Base-by-base conservation (phyloP, 2,113 vertebrate species). In the Onychostoma macrolepis region DNA sequence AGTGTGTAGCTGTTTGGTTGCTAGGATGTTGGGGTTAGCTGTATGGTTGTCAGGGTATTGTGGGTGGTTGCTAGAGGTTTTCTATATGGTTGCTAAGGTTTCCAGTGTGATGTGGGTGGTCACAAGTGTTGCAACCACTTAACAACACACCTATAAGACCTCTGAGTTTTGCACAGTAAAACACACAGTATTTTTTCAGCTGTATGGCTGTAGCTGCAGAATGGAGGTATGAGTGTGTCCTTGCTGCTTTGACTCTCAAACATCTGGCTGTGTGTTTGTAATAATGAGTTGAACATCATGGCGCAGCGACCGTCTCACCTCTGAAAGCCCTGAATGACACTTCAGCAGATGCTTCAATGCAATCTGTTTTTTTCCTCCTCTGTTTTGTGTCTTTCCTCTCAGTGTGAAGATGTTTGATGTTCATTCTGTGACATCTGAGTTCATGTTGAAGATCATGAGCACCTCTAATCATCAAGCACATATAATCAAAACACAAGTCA, bases 301-400 rank as follows among this genome's bases (percentile, higher is more conserved):
- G 24, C 28, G 1, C 26, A 17, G 38, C 21, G 26, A 76, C 48
- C 67, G 8, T 78, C 83, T 33, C 58, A 69, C 76, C 65, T 80
- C 41, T 63, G 72, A 63, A 85, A 80, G 48, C 77, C 65, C 80
- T 78, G 61, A 72, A 65, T 72, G 53, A 80, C 72, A 76, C 75
- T 72, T 48, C 33, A 87, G 81, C 89, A 91, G 89, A 84, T 89
- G 87, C 87, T 80, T 87, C 53, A 61, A 86, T 80, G 87, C 86
- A 86, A 87, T 85, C 89, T 30, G 56, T 89, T 84, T 81, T 86
- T 91, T 90, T 88, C 81, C n/a, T 3, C 48, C 53, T 21, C 3
- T 50, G 85, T 91, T 87, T 4, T 36, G 65, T 84, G 85, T 84
- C 2, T 85, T 74, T 79, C 50, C 19, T 79, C 33, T 33, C 45